These are phyloP conservation scores for Pipa parva DNA, from an alignment of 2,113 vertebrate species.

Conservation along the genomic window DNA sequence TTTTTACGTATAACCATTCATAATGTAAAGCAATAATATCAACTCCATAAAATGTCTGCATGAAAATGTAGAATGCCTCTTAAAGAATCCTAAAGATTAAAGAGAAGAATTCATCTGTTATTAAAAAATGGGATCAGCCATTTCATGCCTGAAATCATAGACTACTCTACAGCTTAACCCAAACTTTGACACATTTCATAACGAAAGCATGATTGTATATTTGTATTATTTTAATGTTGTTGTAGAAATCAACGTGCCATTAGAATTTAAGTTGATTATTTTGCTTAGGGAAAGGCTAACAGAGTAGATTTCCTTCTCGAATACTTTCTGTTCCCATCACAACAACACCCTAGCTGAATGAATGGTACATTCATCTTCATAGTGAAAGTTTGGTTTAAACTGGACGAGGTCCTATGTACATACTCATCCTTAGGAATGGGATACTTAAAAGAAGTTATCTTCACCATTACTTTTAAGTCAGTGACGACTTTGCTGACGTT, in stretches of 20 bases:
- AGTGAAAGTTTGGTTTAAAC: constrained; percentile 44
- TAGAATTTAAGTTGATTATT: constrained; percentile 35
- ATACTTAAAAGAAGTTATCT: constrained; percentile 44
- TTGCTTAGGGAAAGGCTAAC: constrained; percentile 32
- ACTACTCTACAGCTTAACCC: not conserved
- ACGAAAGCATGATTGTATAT: constrained; percentile 19
- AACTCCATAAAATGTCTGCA: too few species aligned
- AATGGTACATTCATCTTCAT: constrained; percentile 35
- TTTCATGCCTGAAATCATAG: not conserved
- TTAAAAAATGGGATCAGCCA: too few species aligned
- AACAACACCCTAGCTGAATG: constrained; percentile 38
- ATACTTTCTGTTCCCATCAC: constrained; percentile 25
- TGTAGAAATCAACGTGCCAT: constrained; percentile 15
- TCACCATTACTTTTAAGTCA: constrained; percentile 47
- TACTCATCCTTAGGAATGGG: constrained; percentile 31
- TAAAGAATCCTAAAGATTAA: too few species aligned
- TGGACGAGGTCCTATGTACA: constrained; percentile 43
- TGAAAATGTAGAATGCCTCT: too few species aligned
- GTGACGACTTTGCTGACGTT: constrained; percentile 28
- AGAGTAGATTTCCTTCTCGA: constrained; percentile 14
- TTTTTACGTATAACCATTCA: too few species aligned
- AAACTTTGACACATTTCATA: constrained; percentile 11
- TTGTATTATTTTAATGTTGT: constrained; percentile 24
- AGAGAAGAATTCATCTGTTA: too few species aligned
- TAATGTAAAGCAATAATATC: too few species aligned